A percentile compares a stretch with the other conserved stretches of the same genome.
phyloP scores from a whole-genome alignment of 2,888 invertebrate genomes.

The Crepidodera aurea region DNA sequence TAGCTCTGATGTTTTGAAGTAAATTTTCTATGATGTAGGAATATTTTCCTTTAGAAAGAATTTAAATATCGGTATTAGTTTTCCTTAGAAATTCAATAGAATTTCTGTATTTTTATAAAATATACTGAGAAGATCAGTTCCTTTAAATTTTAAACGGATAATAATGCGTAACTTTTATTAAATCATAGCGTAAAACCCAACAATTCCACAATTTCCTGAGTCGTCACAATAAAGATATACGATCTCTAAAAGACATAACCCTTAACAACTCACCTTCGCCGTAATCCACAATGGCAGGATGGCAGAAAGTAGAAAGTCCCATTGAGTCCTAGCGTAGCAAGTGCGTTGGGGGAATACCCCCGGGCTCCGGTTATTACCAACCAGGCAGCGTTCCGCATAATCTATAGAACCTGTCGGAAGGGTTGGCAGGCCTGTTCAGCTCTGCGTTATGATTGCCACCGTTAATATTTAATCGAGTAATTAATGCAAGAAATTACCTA shows the following conservation, averaged over 20 bases:
- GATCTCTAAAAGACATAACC: background rate
- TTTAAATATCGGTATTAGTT: no score
- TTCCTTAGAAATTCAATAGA: no score
- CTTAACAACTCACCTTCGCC: background rate
- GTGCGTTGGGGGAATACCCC: constrained; percentile 57
- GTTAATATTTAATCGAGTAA: constrained; percentile 64
- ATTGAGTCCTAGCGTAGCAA: constrained; percentile 45
- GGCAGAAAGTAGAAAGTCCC: constrained; percentile 49
- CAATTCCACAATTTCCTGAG: background rate
- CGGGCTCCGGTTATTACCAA: constrained; percentile 53
- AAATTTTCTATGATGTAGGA: no score
- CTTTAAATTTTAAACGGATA: no score
- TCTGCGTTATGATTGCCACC: constrained; percentile 63
- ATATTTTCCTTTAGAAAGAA: no score
- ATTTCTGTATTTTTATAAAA: no score
- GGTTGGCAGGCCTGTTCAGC: constrained; percentile 54
- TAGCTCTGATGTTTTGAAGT: no score
- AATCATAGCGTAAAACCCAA: no score
- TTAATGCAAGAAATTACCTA: constrained; percentile 66
- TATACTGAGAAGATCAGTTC: no score
- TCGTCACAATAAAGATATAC: background rate
- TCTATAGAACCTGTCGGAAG: constrained; percentile 61
- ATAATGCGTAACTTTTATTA: no score
- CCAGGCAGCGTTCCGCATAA: constrained; percentile 52
- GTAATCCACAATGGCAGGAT: constrained; percentile 2